Conservation (phyloP, 2,113 vertebrate genomes). For the Prionailurus bengalensis region DNA sequence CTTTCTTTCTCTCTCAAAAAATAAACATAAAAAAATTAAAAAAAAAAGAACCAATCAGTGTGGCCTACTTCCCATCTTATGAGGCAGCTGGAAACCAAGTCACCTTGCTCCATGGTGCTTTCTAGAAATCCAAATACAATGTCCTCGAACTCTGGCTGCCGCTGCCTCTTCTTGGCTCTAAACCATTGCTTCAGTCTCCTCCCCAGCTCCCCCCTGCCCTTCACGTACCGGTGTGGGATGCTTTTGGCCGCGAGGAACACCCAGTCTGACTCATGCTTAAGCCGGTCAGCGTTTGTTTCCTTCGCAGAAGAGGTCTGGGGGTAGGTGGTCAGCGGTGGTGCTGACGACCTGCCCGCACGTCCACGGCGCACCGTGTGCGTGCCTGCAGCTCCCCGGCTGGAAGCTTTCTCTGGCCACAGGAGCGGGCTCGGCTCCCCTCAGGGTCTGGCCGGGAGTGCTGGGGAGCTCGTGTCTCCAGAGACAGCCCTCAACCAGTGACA, state of each 20-base stretch:
- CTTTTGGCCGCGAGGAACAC: not conserved
- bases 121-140: not conserved
- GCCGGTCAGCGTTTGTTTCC: not conserved
- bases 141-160: not conserved
- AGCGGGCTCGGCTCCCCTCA: not conserved
- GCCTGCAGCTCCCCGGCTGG: not conserved
- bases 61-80: not conserved
- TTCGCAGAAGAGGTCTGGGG: not conserved
- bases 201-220: not conserved
- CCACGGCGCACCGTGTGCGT: rapidly evolving
- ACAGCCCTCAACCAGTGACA: not conserved
- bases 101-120: not conserved
- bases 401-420: not conserved
- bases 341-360: rapidly evolving
- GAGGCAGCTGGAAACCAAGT: not conserved
- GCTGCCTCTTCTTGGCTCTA: not conserved
- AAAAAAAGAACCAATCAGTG: not conserved
- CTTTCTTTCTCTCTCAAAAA: too few relatives aligned
- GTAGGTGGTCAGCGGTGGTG: too few relatives aligned
- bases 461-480: not conserved
- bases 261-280: not conserved
- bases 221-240: not conserved
- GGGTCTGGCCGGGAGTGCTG: not conserved
- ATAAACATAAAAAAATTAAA: too few relatives aligned
- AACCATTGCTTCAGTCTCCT: not conserved